Evolutionary conservation across 2,113 vertebrate species (phyloP), one percentile per base, ranked within the genome.

Genomic region (Pao palembangensis): DNA sequence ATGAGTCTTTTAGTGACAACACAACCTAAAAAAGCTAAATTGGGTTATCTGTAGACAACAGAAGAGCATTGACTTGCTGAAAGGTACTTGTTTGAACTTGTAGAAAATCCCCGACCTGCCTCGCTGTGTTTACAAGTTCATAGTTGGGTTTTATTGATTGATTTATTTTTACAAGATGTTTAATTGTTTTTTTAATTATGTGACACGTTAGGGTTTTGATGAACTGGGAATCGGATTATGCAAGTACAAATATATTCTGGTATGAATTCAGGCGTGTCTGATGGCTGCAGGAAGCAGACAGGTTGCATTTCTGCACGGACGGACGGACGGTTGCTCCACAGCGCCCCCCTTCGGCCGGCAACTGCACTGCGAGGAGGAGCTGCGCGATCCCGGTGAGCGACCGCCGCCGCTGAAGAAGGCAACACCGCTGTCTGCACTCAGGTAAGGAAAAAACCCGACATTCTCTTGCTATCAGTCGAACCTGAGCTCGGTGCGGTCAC

Each of bases 381-480:
- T 41, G 81, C 28, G 86, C 55, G 76, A 70, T 67, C 73, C 85
- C 85, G 84, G 81, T 85, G 86, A 90, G 84, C 65, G 81, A 89
- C 75, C 67, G 87, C 88, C 80, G 87, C 89, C 82, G 47, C 17
- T 18, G 47, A 80, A 87, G 86, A 84, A 92, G 80, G 90, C 89
- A 73, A 88, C 87, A 71, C 84, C 76, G 87, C 86, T 80, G 75
- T 82, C 78, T 73, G 71, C 80, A 69, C 85, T 67, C 90, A 90
- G 91, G 91, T 92, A 88, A 86, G 88, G 61, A 60, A 64, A 78
- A 64, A 77, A 7, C 19, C 48, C 61, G 23, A 51, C 49, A 55
- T 61, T n/a, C 64, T 49, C 42, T 16, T 17, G 0, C 25, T 6
- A 47, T 61, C 12, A 23, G 17, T 43, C 8, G 41, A n/a, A 16